Percentiles rank a stretch among this genome's conserved stretches.
phyloP scores from a whole-genome alignment of 2,113 vertebrate genomes.

The Grammomys surdaster region DNA sequence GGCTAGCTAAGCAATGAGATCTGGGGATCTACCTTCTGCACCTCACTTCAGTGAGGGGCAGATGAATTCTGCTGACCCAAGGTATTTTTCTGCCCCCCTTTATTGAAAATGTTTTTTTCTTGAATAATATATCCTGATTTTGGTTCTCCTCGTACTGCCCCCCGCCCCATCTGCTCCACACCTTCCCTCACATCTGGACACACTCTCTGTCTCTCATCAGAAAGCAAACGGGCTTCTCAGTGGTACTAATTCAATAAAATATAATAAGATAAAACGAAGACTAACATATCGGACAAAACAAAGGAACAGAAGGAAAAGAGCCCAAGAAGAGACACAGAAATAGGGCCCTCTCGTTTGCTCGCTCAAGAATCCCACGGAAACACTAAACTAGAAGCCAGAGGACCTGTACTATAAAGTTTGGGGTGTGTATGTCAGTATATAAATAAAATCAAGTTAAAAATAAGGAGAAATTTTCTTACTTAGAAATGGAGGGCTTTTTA shows the following conservation, averaged over 20 bases:
- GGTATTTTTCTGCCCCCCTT: background rate
- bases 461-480: background rate
- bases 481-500: too few species aligned
- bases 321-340: too few species aligned
- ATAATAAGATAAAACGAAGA: background rate
- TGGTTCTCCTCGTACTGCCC: too few species aligned
- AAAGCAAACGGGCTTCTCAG: background rate
- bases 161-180: background rate
- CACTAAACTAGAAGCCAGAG: background rate
- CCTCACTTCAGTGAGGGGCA: background rate
- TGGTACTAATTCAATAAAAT: background rate
- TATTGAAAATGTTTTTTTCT: background rate
- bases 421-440: too few species aligned
- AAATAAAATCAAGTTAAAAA: background rate
- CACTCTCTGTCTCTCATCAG: background rate
- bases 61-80: too few species aligned
- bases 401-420: background rate
- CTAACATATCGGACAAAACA: background rate
- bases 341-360: fast-evolving
- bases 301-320: background rate
- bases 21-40: fast-evolving
- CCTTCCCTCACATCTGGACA: background rate
- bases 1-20: background rate
- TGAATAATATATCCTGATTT: background rate
- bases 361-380: background rate